Conservation (phyloP, 1,140 invertebrate species). For the Diploscapter pachys region DNA sequence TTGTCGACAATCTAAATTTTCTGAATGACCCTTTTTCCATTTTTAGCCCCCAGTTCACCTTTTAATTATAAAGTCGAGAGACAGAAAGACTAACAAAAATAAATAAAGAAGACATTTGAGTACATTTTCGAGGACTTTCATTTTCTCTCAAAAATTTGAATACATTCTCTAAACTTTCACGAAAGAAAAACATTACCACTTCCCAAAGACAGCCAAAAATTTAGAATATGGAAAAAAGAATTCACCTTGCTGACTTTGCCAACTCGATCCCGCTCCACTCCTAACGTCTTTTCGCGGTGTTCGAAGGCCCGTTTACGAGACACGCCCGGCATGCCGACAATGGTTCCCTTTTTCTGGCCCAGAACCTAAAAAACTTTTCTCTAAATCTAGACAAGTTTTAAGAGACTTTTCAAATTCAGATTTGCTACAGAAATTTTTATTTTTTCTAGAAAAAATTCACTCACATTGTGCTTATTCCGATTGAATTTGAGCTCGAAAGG, state of each 20-base stretch:
- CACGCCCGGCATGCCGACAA: slow-evolving; percentile 21
- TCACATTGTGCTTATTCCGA: slow-evolving; percentile 36
- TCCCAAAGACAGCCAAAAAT: slow-evolving; percentile 3
- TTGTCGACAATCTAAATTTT: slow-evolving; percentile 36
- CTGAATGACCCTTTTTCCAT: too few species aligned
- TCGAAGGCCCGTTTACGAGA: slow-evolving; percentile 38
- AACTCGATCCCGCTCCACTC: slow-evolving; percentile 27
- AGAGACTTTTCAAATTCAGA: neutral
- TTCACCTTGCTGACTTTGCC: slow-evolving; percentile 38
- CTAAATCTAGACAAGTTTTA: neutral
- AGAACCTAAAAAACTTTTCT: slow-evolving; percentile 31
- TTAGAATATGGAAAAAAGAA: slow-evolving; percentile 13
- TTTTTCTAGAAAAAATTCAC: slow-evolving; percentile 9
- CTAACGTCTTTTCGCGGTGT: slow-evolving; percentile 34
- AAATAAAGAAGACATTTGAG: too few species aligned
- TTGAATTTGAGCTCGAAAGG: slow-evolving; percentile 45
- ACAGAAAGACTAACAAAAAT: too few species aligned
- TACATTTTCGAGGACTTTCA: neutral
- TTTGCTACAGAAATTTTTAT: slow-evolving; percentile 12
- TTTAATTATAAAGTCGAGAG: too few species aligned
- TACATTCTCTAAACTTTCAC: neutral
- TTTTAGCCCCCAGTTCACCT: too few species aligned
- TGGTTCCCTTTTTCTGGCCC: slow-evolving; percentile 27
- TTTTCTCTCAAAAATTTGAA: neutral
- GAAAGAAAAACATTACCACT: neutral